Evolutionary conservation across 2,888 invertebrate species (phyloP).

Genomic region (Apotomis betuletana): DNA sequence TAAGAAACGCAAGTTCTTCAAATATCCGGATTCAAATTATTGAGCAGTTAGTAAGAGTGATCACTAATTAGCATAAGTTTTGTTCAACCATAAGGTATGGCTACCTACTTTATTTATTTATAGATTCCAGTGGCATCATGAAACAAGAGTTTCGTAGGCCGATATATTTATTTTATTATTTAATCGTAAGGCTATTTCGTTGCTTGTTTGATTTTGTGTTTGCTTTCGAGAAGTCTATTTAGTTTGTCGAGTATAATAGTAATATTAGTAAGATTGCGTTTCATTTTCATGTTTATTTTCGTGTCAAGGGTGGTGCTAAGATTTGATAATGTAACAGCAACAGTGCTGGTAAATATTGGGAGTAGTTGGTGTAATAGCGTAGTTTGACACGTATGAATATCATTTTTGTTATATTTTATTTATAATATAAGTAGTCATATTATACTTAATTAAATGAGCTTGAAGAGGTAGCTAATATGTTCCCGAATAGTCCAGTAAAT

Average conservation of each 20-base stretch:
- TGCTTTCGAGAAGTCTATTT: background rate
- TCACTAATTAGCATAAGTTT: no score
- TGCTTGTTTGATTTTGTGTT: background rate
- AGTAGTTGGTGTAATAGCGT: background rate
- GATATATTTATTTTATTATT: no score
- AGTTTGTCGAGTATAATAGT: conserved; percentile 20
- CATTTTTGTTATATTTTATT: conserved; percentile 23
- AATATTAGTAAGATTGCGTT: conserved; percentile 7
- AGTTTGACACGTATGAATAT: conserved; percentile 24
- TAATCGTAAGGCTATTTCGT: no score
- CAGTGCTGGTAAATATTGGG: conserved; percentile 1
- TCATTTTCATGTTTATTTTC: conserved; percentile 7
- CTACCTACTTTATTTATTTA: no score
- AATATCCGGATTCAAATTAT: no score
- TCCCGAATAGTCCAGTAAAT: conserved; percentile 17
- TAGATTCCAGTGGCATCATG: no score
- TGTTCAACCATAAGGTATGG: no score
- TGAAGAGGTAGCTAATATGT: background rate
- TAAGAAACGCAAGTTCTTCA: no score
- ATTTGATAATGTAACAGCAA: conserved; percentile 24
- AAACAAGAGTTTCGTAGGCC: no score
- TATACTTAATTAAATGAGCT: conserved; percentile 4
- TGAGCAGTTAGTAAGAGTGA: no score
- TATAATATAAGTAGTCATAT: background rate
- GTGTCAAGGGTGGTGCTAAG: conserved; percentile 35